Base-by-base conservation (phyloP, 2,797 vertebrate species). In the Perodicticus potto region DNA sequence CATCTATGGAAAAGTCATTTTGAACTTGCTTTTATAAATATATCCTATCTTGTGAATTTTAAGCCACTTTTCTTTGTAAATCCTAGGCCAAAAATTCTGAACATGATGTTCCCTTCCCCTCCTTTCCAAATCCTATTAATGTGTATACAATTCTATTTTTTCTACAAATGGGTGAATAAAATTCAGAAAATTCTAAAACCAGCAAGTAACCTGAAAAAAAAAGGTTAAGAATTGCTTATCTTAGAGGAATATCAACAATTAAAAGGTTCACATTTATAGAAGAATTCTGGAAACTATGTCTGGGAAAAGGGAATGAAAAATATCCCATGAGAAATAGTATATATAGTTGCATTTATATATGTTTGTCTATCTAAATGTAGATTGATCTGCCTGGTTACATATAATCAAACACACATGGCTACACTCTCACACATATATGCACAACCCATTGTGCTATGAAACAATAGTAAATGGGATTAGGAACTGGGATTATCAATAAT, bases 191-290 rank as follows among this genome's bases (percentile, higher is more conserved):
- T 72, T 89, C 49, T 91, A 91, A 97, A 92, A 95, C 34, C 95
- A 96, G 84, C n/a, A 82, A 73, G 10, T 40, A 92, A 89, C 34
- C 78, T 96, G 74, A n/a, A 45, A 29, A 55, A 14, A 83, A 59
- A 89, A 59, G 77, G 53, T 59, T 96, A 91, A 91, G 86, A 86
- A 81, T 74, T 95, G 70, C 74, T 97, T 96, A 89, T 95, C 70
- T 97, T 96, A 96, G 91, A 96, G 55, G 78, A 89, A 95, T 89
- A 97, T 84, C 96, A 96, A 91, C 94, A 95, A 73, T 76, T 73
- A 40, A 91, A 93, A 95, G 22, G 34, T 67, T 91, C 49, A 83
- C 32, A 91, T 96, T 91, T 72, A 53, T 91, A 95, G 45, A 53
- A 95, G 19, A 43, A 86, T 88, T 96, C 61, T 96, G 83, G 76